A percentile compares a stretch with the other conserved stretches of the same genome.
These are phyloP conservation scores for Aproaerema taeniolella DNA, from an alignment of 2,888 invertebrate genomes.

Conservation along the genomic window DNA sequence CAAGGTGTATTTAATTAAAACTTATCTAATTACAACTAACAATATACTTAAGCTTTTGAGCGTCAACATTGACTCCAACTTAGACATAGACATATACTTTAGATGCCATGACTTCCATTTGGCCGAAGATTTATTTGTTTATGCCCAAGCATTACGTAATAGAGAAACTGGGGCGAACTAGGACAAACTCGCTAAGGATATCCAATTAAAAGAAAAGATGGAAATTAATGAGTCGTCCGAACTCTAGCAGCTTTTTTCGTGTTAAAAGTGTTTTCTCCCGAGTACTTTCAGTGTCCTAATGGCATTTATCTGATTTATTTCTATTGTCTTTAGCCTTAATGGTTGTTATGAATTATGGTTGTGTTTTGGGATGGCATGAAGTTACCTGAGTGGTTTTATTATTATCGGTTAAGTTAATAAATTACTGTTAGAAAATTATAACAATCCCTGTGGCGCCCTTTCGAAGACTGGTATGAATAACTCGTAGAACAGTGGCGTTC, in stretches of 20 bases:
- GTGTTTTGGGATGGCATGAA: neutral
- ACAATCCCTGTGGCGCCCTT: too few species aligned
- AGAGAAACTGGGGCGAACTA: slow-evolving; percentile 33
- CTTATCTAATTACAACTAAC: too few species aligned
- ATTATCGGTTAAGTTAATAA: too few species aligned
- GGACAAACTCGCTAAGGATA: slow-evolving; percentile 35
- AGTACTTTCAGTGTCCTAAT: neutral
- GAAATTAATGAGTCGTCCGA: slow-evolving; percentile 27
- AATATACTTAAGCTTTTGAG: neutral
- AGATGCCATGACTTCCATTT: slow-evolving; percentile 19
- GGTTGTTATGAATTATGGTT: neutral
- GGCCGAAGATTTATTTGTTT: slow-evolving; percentile 46
- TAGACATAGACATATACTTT: too few species aligned
- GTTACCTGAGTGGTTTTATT: too few species aligned
- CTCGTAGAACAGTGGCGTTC: too few species aligned
- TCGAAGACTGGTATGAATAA: too few species aligned
- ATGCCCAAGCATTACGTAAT: slow-evolving; percentile 31
- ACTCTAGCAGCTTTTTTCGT: neutral
- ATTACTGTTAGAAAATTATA: too few species aligned
- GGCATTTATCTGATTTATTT: too few species aligned
- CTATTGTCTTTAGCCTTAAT: neutral
- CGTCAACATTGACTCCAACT: neutral
- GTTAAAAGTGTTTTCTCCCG: neutral
- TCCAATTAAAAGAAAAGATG: slow-evolving; percentile 45
- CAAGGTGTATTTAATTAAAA: too few species aligned